Base-by-base conservation (phyloP, 1,140 invertebrate genomes). In the Drosophila simulans region DNA sequence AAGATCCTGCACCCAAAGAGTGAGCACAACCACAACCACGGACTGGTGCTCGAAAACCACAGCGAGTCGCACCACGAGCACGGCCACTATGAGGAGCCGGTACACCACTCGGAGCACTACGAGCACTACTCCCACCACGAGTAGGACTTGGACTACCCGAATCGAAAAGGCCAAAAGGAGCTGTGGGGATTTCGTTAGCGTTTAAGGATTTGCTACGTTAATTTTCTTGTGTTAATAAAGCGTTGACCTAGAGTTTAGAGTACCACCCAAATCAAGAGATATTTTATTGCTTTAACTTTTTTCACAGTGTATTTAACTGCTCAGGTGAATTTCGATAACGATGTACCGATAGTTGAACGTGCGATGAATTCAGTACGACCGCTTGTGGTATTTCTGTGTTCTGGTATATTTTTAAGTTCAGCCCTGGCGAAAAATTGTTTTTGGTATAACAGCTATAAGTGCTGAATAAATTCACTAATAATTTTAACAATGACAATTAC, bases 1-100 rank as follows among this genome's bases (percentile, higher is more conserved):
- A 94, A 94, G 80, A 93, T 94, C 43, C 89, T 94, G 64, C 94
- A 94, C 76, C 94, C 94, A 12, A 93, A 94, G 84, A 93, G 93
- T 17, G 92, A 94, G 71, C 93, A 94, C 64, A 92, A 91, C 39
- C 94, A 94, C 72, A 94, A 94, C 37, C 92, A 93, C 37, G 94
- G 94, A 46, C 86, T 94, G 8, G 93, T 94, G 0, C 86, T 94
- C 5, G 94, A 94, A 88, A 93, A 94, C 72, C 93, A 94, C 89
- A 93, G 93, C 54, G 91, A 94, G 35, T 92, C 94, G 62, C 93
- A 94, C 46, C 93, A 94, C 27, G 92, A 93, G 43, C 91, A 92
- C 34, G 93, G 92, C n/a, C 91, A 92, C 45, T 82, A 92, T 63
- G 93, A 90, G 77, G 86, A 92, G 72, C 82, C 81, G 53, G 75